Conservation (phyloP, 2,797 vertebrate genomes). For the Arrhamphus sclerolepis region DNA sequence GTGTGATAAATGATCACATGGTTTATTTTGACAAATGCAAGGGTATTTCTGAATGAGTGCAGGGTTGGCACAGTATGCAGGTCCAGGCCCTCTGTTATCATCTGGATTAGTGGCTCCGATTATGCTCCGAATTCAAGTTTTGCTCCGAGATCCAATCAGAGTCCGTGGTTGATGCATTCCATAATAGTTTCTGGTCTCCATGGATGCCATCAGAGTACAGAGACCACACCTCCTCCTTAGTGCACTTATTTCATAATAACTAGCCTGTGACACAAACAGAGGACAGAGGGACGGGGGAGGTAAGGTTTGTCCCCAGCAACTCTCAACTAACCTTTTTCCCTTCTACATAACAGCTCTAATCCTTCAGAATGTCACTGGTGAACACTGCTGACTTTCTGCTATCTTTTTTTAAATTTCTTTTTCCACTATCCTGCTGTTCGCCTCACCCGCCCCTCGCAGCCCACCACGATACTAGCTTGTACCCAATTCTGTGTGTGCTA, state of each 20-base stretch:
- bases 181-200: slow-evolving; percentile 52
- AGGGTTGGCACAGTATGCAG: slow-evolving; percentile 62
- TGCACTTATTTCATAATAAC: slow-evolving; percentile 81
- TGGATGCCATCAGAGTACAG: slow-evolving; percentile 35
- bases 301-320: slow-evolving; percentile 67
- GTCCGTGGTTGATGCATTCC: slow-evolving; percentile 61
- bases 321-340: slow-evolving; percentile 37
- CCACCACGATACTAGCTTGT: slow-evolving; percentile 14
- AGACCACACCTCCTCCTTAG: slow-evolving; percentile 59
- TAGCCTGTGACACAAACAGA: slow-evolving; percentile 77
- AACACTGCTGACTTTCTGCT: slow-evolving; percentile 35
- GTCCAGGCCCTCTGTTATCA: slow-evolving; percentile 76
- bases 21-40: slow-evolving; percentile 84
- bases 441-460: slow-evolving; percentile 2
- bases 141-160: slow-evolving; percentile 76
- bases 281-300: slow-evolving; percentile 62
- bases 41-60: slow-evolving; percentile 77
- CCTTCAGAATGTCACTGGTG: slow-evolving; percentile 62
- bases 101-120: slow-evolving; percentile 82
- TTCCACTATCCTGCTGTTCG: slow-evolving; percentile 38
- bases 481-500: slow-evolving; percentile 48
- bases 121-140: slow-evolving; percentile 75
- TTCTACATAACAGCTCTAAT: slow-evolving; percentile 65
- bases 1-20: slow-evolving; percentile 80
- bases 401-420: too few species aligned